Percentiles rank a stretch among this genome's conserved stretches.
phyloP scores from a whole-genome alignment of 2,888 invertebrate genomes.

The Phyllotreta striolata region DNA sequence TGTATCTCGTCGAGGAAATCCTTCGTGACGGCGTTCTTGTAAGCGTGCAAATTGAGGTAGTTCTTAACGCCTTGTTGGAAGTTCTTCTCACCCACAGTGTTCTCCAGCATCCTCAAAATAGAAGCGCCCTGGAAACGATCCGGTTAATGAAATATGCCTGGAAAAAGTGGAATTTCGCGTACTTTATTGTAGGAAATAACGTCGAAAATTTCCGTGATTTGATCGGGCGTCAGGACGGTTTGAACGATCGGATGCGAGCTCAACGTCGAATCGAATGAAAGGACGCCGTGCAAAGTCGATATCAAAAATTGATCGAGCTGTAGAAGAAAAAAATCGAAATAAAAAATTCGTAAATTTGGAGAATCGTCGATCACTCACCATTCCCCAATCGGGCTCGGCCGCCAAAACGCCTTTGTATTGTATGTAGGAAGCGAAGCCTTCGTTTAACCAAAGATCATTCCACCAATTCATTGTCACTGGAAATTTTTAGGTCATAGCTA shows the following conservation, averaged over 20 bases:
- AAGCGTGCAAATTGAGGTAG: constrained; percentile 76
- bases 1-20: constrained; percentile 77
- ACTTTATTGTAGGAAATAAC: constrained; percentile 91
- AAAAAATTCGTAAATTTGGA: background rate
- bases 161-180: constrained; percentile 29
- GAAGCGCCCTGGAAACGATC: constrained; percentile 77
- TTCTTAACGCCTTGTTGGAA: constrained; percentile 78
- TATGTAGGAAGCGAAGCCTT: constrained; percentile 92
- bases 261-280: constrained; percentile 78
- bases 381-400: constrained; percentile 80
- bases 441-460: constrained; percentile 93
- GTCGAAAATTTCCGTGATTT: constrained; percentile 93
- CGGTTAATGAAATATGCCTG: background rate
- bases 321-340: constrained; percentile 30
- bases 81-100: constrained; percentile 74
- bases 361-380: constrained; percentile 64
- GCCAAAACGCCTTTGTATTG: constrained; percentile 79
- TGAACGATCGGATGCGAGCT: constrained; percentile 92
- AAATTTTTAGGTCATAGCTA: no score
- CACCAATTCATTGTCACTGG: constrained; percentile 92
- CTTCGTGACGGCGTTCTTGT: constrained; percentile 79
- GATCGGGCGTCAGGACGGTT: constrained; percentile 82
- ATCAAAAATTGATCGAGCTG: constrained; percentile 81
- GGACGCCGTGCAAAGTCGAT: constrained; percentile 75
- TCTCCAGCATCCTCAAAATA: constrained; percentile 87